Percentiles rank a stretch among this genome's conserved stretches.
Evolutionary conservation across 2,888 invertebrate species (phyloP).

Genomic region (Torymus aiolomorphi): DNA sequence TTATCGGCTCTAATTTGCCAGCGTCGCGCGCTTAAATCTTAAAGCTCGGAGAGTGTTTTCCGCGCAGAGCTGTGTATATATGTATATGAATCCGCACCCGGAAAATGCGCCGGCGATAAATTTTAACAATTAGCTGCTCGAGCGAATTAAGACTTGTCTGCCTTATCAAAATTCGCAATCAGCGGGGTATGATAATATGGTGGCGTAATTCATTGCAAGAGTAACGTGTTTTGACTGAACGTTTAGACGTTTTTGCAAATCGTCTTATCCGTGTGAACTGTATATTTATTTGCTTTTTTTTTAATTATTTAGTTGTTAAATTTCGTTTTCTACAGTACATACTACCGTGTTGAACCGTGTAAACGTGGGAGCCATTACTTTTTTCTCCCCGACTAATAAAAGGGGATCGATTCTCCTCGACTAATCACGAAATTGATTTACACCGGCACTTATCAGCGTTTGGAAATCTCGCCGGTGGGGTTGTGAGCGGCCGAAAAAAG

Average conservation of each 20-base stretch:
- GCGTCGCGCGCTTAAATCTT: slow-evolving; percentile 23
- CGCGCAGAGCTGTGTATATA: too few relatives aligned
- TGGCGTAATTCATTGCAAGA: slow-evolving; percentile 14
- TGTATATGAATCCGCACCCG: slow-evolving; percentile 6
- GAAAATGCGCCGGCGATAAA: slow-evolving; percentile 15
- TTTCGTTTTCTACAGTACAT: neutral
- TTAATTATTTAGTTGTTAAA: neutral
- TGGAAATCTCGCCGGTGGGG: slow-evolving; percentile 46
- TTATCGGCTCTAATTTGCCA: slow-evolving; percentile 42
- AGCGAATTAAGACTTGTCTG: neutral
- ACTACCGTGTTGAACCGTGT: neutral
- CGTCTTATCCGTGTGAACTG: too few relatives aligned
- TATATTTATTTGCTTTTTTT: neutral
- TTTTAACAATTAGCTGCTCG: slow-evolving; percentile 30
- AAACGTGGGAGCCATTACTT: slow-evolving; percentile 11
- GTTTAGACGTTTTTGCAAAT: too few relatives aligned
- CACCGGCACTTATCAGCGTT: slow-evolving; percentile 52
- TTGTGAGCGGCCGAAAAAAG: slow-evolving; percentile 27
- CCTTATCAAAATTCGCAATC: slow-evolving; percentile 33
- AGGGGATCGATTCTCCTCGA: slow-evolving; percentile 42
- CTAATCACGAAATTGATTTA: slow-evolving; percentile 58
- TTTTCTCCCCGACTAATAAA: slow-evolving; percentile 47
- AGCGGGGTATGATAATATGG: slow-evolving; percentile 10
- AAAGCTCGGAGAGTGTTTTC: neutral
- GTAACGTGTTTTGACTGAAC: too few relatives aligned